Conservation (phyloP, 1,140 invertebrate genomes). For the Dryas iulia region DNA sequence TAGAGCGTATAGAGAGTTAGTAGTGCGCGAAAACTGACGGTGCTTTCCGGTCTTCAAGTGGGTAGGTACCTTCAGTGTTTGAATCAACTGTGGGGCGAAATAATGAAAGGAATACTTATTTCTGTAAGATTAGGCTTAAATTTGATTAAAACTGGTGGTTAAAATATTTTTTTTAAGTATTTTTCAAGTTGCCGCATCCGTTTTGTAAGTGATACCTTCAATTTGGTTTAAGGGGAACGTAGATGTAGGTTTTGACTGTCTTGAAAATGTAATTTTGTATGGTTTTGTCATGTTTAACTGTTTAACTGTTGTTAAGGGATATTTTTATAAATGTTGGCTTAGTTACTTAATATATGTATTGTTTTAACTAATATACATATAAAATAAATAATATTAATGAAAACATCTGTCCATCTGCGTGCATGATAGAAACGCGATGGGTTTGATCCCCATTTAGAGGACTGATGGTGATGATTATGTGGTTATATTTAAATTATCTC, state of each 20-base stretch:
- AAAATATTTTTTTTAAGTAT: conserved; percentile 31
- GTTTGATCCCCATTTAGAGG: too few relatives aligned
- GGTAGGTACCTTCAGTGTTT: conserved; percentile 46
- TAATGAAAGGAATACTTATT: conserved; percentile 20
- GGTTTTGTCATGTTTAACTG: background rate
- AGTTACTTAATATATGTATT: too few relatives aligned
- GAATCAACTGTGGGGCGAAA: background rate
- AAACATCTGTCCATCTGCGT: too few relatives aligned
- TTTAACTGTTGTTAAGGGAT: too few relatives aligned
- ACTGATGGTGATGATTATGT: too few relatives aligned
- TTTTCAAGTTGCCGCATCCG: conserved; percentile 55
- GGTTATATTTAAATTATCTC: too few relatives aligned
- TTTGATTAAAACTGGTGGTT: conserved; percentile 4
- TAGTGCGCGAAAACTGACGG: conserved; percentile 67
- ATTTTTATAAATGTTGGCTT: too few relatives aligned
- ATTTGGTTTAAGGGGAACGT: background rate
- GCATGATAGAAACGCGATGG: too few relatives aligned
- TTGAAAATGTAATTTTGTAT: background rate
- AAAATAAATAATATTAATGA: too few relatives aligned
- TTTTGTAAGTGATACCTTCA: conserved; percentile 42
- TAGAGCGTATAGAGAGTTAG: conserved; percentile 52
- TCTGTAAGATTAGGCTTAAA: conserved; percentile 29
- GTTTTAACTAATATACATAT: too few relatives aligned
- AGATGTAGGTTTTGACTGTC: background rate
- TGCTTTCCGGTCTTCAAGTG: conserved; percentile 71